Evolutionary conservation across 2,113 vertebrate genomes (phyloP).

Genomic region (Sapajus apella): DNA sequence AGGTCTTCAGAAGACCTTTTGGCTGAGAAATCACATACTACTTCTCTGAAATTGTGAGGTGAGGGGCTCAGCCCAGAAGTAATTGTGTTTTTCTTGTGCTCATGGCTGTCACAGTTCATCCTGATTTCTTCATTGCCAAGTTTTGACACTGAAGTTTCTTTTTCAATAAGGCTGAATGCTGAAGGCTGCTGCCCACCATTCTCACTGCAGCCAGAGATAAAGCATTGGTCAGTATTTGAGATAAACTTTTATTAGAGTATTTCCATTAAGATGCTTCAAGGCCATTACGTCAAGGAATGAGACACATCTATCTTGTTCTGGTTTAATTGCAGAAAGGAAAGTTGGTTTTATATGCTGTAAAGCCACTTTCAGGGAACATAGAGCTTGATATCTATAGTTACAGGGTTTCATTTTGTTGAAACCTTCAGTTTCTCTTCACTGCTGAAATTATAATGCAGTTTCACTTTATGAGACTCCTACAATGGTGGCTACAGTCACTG

Average conservation of each 20-base stretch:
- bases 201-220: not conserved
- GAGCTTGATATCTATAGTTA: constrained; percentile 32
- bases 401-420: constrained; percentile 54
- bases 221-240: constrained; percentile 52
- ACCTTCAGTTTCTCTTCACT: constrained; percentile 50
- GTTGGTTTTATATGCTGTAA: constrained; percentile 66
- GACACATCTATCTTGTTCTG: constrained; percentile 59
- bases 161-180: not conserved
- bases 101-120: not conserved
- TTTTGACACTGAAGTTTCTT: constrained; percentile 39
- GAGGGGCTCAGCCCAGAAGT: not conserved
- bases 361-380: constrained; percentile 55
- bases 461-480: constrained; percentile 52
- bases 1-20: not conserved
- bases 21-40: constrained; percentile 10
- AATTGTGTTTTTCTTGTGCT: constrained; percentile 20
- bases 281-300: constrained; percentile 59
- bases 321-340: constrained; percentile 66
- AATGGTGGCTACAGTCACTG: not conserved
- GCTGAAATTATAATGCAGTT: constrained; percentile 54
- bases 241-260: constrained; percentile 71
- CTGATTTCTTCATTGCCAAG: constrained; percentile 41
- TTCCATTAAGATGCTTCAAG: constrained; percentile 59
- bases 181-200: not conserved
- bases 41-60: not conserved